phyloP scores from a whole-genome alignment of 2,113 vertebrate genomes.

The Periophthalmodon schlosseri region DNA sequence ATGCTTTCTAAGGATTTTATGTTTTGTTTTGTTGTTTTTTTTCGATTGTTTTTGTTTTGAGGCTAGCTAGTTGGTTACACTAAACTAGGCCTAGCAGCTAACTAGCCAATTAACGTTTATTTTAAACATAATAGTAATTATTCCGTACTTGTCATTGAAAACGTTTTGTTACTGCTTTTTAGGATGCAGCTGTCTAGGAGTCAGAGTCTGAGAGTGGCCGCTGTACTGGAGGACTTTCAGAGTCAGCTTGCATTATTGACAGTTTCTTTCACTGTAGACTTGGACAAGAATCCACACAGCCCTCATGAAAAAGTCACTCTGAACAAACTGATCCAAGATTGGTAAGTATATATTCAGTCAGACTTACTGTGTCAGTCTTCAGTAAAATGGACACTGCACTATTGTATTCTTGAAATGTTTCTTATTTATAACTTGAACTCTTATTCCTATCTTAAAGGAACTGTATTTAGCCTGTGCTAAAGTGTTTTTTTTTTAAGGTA shows the following conservation, averaged over 20 bases:
- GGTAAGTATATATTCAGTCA: slow-evolving; percentile 24
- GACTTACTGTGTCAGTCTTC: neutral
- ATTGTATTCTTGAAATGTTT: neutral
- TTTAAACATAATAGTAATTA: too few relatives aligned
- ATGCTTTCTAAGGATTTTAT: too few relatives aligned
- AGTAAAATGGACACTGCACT: neutral
- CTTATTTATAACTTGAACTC: neutral
- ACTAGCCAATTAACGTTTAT: too few relatives aligned
- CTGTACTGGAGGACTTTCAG: slow-evolving; percentile 51
- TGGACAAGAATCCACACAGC: slow-evolving; percentile 2
- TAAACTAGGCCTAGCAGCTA: too few relatives aligned
- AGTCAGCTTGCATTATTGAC: slow-evolving; percentile 47
- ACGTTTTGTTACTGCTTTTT: neutral
- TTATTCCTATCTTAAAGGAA: too few relatives aligned
- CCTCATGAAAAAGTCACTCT: slow-evolving; percentile 38
- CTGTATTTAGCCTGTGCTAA: too few relatives aligned
- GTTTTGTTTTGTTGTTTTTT: too few relatives aligned
- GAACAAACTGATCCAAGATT: slow-evolving; percentile 39
- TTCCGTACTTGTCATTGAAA: too few relatives aligned
- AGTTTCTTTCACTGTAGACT: slow-evolving; percentile 24
- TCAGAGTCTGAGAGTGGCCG: slow-evolving; percentile 43
- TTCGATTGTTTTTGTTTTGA: too few relatives aligned
- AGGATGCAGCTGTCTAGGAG: slow-evolving; percentile 46
- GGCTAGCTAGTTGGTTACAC: too few relatives aligned
- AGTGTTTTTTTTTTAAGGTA: too few relatives aligned